Percentiles rank a stretch among this genome's conserved stretches.
Evolutionary conservation across 2,113 vertebrate genomes (phyloP).

Genomic region (Hemichromis elongatus): DNA sequence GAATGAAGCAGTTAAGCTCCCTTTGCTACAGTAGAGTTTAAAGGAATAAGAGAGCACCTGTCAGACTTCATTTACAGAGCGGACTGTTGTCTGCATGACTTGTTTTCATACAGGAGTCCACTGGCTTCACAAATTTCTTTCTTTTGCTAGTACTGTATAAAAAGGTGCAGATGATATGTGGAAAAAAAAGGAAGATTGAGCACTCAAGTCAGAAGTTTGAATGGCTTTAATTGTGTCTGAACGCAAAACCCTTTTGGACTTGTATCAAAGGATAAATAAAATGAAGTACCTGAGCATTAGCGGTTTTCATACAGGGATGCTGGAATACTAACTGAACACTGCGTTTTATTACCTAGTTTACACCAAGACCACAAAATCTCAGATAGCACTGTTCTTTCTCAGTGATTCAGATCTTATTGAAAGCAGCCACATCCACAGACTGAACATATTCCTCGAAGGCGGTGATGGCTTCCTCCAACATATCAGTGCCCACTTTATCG

Average conservation of each 20-base stretch:
- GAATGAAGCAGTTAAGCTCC: background rate
- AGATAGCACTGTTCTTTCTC: background rate
- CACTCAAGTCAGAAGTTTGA: background rate
- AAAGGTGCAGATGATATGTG: background rate
- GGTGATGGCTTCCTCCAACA: constrained; percentile 89
- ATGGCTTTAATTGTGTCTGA: constrained; percentile 42
- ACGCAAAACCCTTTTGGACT: background rate
- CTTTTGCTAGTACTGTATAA: background rate
- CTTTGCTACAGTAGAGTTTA: background rate
- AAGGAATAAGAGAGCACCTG: constrained; percentile 27
- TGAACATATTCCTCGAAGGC: constrained; percentile 91
- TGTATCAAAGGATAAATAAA: constrained; percentile 7
- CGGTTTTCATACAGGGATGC: background rate
- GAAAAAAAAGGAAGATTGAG: background rate
- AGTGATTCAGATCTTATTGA: constrained; percentile 88
- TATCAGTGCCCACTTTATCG: constrained; percentile 92
- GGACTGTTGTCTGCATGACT: background rate
- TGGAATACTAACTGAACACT: background rate
- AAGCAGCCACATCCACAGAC: constrained; percentile 95
- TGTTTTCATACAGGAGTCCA: background rate
- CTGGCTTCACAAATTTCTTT: background rate
- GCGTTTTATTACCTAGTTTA: background rate
- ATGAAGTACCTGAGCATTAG: constrained; percentile 11
- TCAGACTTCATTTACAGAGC: constrained; percentile 16
- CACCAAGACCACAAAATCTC: background rate